phyloP scores from a whole-genome alignment of 2,888 invertebrate species.

The Plebejus melissa region DNA sequence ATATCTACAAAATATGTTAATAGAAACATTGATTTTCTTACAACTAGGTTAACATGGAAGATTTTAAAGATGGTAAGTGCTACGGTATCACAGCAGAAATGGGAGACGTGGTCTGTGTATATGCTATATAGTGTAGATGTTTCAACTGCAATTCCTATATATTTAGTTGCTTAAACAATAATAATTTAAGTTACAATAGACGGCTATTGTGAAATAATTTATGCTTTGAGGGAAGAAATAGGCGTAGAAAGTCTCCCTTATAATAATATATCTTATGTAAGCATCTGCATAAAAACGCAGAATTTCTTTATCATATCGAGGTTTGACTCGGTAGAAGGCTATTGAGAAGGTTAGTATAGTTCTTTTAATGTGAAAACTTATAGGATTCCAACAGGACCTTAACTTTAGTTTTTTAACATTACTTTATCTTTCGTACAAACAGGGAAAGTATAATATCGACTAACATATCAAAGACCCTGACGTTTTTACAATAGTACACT shows the following conservation, averaged over 20 bases:
- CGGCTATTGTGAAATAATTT: background rate
- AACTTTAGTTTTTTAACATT: background rate
- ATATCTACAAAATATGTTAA: constrained; percentile 47
- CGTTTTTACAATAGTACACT: constrained; percentile 35
- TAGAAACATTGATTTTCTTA: constrained; percentile 72
- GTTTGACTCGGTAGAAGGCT: background rate
- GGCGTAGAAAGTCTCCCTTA: background rate
- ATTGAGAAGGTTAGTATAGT: background rate
- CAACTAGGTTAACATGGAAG: constrained; percentile 72
- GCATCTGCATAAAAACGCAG: background rate
- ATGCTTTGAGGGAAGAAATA: background rate
- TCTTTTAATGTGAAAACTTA: background rate
- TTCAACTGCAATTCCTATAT: constrained; percentile 27
- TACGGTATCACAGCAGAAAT: constrained; percentile 76
- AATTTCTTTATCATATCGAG: background rate
- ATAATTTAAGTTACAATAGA: background rate
- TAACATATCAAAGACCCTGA: background rate
- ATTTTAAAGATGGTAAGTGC: constrained; percentile 66
- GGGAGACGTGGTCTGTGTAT: constrained; percentile 53
- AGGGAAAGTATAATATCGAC: background rate
- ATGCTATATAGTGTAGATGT: background rate
- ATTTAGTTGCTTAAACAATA: background rate
- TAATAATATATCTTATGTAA: background rate
- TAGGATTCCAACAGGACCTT: background rate
- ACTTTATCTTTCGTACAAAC: background rate